These are phyloP conservation scores for Pseudorasbora parva DNA, from an alignment of 2,113 vertebrate genomes.

Conservation along the genomic window DNA sequence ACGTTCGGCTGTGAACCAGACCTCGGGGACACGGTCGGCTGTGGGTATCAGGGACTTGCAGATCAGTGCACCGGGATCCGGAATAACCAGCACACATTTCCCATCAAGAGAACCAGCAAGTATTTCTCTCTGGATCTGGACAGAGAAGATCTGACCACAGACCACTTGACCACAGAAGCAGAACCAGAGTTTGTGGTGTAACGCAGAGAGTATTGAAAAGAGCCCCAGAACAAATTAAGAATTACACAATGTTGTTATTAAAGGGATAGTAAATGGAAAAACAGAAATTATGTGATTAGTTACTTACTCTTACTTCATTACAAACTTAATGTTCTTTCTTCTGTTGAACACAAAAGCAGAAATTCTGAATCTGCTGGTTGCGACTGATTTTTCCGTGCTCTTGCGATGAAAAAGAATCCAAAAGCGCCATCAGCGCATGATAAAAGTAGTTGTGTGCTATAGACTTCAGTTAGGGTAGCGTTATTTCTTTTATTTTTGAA, in stretches of 20 bases:
- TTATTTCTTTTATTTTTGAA: neutral
- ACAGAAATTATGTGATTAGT: neutral
- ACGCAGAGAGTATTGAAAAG: conserved; percentile 56
- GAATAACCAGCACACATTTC: conserved; percentile 80
- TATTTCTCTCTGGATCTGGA: conserved; percentile 91
- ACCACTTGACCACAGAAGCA: conserved; percentile 85
- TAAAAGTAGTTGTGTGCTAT: neutral
- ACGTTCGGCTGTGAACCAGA: conserved; percentile 94
- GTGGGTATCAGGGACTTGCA: conserved; percentile 84
- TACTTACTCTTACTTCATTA: neutral
- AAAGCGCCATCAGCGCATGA: neutral
- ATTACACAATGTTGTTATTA: conserved; percentile 24
- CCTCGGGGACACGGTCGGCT: conserved; percentile 79
- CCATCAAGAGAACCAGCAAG: conserved; percentile 96
- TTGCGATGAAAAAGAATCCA: neutral
- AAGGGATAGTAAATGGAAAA: conserved; percentile 11
- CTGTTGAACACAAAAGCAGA: neutral
- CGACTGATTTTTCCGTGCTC: neutral
- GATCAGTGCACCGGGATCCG: conserved; percentile 88
- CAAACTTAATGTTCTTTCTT: neutral
- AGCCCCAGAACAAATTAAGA: conserved; percentile 18
- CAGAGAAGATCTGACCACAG: conserved; percentile 25
- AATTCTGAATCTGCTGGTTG: neutral
- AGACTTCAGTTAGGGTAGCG: neutral
- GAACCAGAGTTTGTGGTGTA: conserved; percentile 96